phyloP scores from a whole-genome alignment of 1,140 invertebrate genomes.

The Euura saliciscinereae region DNA sequence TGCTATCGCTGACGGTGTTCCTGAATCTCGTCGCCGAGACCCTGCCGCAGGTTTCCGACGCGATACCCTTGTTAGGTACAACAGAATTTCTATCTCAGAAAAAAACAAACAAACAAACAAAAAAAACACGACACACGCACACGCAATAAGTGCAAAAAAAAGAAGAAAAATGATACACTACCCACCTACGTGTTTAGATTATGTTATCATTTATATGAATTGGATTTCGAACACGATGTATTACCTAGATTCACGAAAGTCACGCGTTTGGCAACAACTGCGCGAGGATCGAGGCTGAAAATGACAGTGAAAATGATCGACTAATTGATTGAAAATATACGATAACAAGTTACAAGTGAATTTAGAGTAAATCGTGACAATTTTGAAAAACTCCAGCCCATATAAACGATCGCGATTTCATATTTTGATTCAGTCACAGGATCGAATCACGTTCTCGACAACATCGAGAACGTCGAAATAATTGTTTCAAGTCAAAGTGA shows the following conservation, averaged over 20 bases:
- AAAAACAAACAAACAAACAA: neutral
- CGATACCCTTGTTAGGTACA: slow-evolving; percentile 93
- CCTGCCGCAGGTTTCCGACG: slow-evolving; percentile 93
- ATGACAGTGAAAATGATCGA: too few relatives aligned
- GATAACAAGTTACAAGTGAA: neutral
- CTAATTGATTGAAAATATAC: neutral
- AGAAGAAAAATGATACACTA: neutral
- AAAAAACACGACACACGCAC: slow-evolving; percentile 11
- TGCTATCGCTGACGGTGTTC: slow-evolving; percentile 99
- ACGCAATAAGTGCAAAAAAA: neutral
- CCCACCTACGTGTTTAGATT: too few relatives aligned
- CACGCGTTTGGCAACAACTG: neutral
- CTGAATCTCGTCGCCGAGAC: slow-evolving; percentile 95
- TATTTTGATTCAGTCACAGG: too few relatives aligned
- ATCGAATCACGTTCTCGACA: too few relatives aligned
- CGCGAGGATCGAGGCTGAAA: too few relatives aligned
- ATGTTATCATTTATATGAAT: too few relatives aligned
- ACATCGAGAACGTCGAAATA: too few relatives aligned
- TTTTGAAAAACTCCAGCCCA: neutral
- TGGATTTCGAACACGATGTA: neutral
- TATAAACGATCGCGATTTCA: too few relatives aligned
- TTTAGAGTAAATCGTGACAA: slow-evolving; percentile 4
- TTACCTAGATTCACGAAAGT: neutral
- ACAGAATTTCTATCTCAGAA: slow-evolving; percentile 33
- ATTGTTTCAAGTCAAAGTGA: too few relatives aligned